Percentiles rank a stretch among this genome's conserved stretches.
phyloP scores from a whole-genome alignment of 2,888 invertebrate species.

The Drosophila robusta region DNA sequence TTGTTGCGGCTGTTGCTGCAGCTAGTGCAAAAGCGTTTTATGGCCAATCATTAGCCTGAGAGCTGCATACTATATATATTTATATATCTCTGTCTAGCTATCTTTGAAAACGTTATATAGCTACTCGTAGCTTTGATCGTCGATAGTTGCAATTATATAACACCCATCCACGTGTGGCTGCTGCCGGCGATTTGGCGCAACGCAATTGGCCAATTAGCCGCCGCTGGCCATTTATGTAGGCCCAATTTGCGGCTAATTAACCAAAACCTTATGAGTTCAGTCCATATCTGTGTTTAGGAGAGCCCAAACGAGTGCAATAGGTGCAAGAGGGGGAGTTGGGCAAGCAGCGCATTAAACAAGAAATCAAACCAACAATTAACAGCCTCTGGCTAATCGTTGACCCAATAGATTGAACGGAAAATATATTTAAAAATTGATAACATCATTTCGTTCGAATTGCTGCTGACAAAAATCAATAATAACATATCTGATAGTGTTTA shows the following conservation, averaged over 20 bases:
- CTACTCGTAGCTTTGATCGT: slow-evolving; percentile 8
- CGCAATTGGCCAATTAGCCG: slow-evolving; percentile 56
- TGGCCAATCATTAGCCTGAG: slow-evolving; percentile 20
- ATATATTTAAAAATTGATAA: not conserved
- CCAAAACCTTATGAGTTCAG: slow-evolving; percentile 26
- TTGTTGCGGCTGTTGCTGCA: slow-evolving; percentile 12
- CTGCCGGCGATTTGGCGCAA: slow-evolving; percentile 5
- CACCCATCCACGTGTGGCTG: slow-evolving; percentile 31
- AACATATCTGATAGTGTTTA: no score
- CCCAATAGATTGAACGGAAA: not conserved
- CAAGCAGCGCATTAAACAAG: not conserved
- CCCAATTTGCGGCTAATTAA: slow-evolving; percentile 47
- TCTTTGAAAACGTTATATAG: not conserved
- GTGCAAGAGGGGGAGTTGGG: not conserved
- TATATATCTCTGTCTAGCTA: slow-evolving; percentile 1
- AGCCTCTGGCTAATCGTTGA: not conserved
- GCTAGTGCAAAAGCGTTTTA: slow-evolving; percentile 23
- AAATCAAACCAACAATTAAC: not conserved
- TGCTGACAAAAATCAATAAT: no score
- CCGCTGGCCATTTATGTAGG: slow-evolving; percentile 38
- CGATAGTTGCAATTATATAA: slow-evolving; percentile 44
- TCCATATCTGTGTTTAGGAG: slow-evolving; percentile 7
- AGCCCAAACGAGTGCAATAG: no score
- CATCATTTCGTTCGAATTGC: no score
- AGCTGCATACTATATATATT: not conserved